These are phyloP conservation scores for Opisthocomus hoazin DNA, from an alignment of 2,113 vertebrate genomes.

Conservation along the genomic window DNA sequence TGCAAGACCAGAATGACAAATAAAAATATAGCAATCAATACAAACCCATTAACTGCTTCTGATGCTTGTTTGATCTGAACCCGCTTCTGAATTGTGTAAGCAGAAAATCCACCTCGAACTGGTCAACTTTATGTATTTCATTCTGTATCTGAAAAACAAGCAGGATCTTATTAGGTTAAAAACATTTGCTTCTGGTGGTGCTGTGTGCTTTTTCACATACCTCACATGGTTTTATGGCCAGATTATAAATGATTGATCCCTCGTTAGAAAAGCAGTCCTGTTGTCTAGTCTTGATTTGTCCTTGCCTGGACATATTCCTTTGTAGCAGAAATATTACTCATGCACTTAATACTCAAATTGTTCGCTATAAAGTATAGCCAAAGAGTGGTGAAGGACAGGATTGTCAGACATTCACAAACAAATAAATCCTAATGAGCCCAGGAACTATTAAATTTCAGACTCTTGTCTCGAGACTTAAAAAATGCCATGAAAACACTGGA, in stretches of 20 bases:
- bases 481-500: neutral
- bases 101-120: neutral
- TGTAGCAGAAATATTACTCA: neutral
- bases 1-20: neutral
- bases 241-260: neutral
- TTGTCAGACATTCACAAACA: neutral
- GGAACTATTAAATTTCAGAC: constrained; percentile 19
- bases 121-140: neutral
- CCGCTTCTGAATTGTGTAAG: neutral
- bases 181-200: neutral
- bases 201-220: neutral
- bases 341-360: neutral
- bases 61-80: neutral
- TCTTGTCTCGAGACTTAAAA: neutral
- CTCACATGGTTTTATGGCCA: neutral
- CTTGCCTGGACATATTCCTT: neutral
- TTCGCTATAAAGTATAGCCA: neutral
- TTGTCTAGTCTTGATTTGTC: neutral
- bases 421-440: constrained; percentile 55
- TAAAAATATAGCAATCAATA: neutral
- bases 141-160: neutral
- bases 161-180: neutral
- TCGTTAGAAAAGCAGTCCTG: neutral
- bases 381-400: neutral
- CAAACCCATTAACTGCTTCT: neutral